Base-by-base conservation (phyloP, 2,113 vertebrate species). In the Eptatretus burgeri region DNA sequence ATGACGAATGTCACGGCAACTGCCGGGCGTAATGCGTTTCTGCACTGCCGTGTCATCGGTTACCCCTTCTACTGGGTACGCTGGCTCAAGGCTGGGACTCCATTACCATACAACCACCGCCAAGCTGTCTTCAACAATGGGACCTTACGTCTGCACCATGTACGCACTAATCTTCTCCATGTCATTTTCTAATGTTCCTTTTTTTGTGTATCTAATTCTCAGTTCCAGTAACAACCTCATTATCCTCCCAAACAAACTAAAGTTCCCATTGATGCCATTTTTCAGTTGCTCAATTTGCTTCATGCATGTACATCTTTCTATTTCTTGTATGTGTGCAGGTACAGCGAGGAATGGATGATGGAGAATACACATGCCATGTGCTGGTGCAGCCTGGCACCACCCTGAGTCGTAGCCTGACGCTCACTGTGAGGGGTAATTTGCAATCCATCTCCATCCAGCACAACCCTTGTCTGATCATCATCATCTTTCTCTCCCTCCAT, bases 1-100 rank as follows among this genome's bases (percentile, higher is more conserved):
- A 93, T 98, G 91, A 82, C 78, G 71, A 98, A 98, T 76, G 88
- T 95, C 73, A 98, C 91, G 0, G 91, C 91, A 0, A 82, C 95
- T 52, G 91, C 89, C 14, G 91, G 91, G 69, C 79, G 91, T 72
- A 91, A 94, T 76, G 80, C 85, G 68, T 94, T 93, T 70, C 86
- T 98, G 76, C 93, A 85, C 76, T 98, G 91, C 72, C 81, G 91
- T 71, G 91, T 98, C 71, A 98, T 98, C 52, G 91, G 91, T 64
- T 98, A 98, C 70, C 91, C 91, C 0, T 95, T 95, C 72, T 98
- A 98, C 73, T 98, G 87, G 70, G 94, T 98, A 78, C 95, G 93
- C 73, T 98, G 91, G 91, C 95, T 87, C 75, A 95, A 94, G 71
- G 91, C 94, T 2, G 76, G 83, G 2, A 73, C 94, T 68, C 78